A percentile compares a stretch with the other conserved stretches of the same genome.
Conservation (phyloP, 2,888 invertebrate species). For the Dicyrtoma fusca region DNA sequence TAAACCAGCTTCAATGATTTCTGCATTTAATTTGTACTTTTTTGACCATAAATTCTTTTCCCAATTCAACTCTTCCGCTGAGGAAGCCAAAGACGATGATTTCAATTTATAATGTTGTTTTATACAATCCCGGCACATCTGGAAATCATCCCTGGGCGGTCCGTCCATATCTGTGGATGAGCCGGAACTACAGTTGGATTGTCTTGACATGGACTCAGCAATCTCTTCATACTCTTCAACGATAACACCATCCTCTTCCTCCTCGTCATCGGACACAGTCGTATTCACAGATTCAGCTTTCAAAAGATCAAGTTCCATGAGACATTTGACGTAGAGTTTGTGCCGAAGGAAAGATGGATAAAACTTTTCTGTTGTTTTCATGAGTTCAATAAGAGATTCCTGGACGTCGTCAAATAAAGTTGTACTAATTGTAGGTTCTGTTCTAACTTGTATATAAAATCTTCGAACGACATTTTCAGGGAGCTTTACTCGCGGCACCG, state of each 20-base stretch:
- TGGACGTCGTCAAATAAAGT: slow-evolving; percentile 85
- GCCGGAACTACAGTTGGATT: not conserved
- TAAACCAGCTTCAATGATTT: slow-evolving; percentile 64
- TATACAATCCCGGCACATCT: slow-evolving; percentile 54
- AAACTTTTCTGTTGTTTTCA: slow-evolving; percentile 66
- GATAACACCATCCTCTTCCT: slow-evolving; percentile 64
- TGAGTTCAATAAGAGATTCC: slow-evolving; percentile 69
- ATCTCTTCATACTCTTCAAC: slow-evolving; percentile 63
- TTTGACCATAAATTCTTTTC: slow-evolving; percentile 47
- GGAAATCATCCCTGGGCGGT: slow-evolving; percentile 42
- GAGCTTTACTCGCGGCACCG: slow-evolving; percentile 67
- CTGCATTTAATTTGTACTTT: slow-evolving; percentile 49
- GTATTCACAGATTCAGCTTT: slow-evolving; percentile 61
- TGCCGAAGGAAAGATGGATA: slow-evolving; percentile 70
- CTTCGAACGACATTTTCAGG: slow-evolving; percentile 68
- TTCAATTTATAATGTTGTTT: slow-evolving; percentile 40
- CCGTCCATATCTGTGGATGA: slow-evolving; percentile 16
- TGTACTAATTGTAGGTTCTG: slow-evolving; percentile 67
- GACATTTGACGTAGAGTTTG: slow-evolving; percentile 69
- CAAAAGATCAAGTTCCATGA: slow-evolving; percentile 73
- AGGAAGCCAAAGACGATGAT: slow-evolving; percentile 40
- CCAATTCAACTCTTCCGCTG: slow-evolving; percentile 49
- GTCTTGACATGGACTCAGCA: slow-evolving; percentile 1
- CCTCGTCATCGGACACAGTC: slow-evolving; percentile 60
- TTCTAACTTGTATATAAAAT: slow-evolving; percentile 67